Conservation (phyloP, 1,140 invertebrate species). For the Drosophila nigrodunni region DNA sequence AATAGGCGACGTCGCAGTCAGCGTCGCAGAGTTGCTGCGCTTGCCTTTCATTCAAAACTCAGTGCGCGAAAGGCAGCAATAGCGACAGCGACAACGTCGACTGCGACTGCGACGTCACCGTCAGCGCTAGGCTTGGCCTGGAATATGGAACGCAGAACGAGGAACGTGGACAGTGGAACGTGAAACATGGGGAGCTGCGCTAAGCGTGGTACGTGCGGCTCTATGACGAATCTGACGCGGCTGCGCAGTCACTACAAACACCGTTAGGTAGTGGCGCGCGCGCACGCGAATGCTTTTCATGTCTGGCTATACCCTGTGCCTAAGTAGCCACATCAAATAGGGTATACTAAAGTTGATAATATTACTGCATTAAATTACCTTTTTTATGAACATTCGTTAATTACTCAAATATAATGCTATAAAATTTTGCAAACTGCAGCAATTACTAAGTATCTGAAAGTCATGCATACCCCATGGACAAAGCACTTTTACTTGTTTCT, state of each 20-base stretch:
- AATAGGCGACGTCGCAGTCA: slow-evolving; percentile 51
- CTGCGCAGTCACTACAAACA: slow-evolving; percentile 63
- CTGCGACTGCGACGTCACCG: no score
- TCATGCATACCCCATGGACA: neutral
- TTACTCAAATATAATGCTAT: no score
- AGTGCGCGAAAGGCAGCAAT: slow-evolving; percentile 24
- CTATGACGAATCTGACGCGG: slow-evolving; percentile 67
- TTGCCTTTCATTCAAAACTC: slow-evolving; percentile 76
- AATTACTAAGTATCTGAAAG: neutral
- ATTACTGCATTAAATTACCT: no score
- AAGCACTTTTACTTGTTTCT: slow-evolving; percentile 26
- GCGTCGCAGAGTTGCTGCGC: slow-evolving; percentile 24
- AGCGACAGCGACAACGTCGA: neutral
- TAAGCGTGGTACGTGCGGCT: slow-evolving; percentile 46
- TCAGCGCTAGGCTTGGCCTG: slow-evolving; percentile 29
- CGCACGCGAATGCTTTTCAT: slow-evolving; percentile 75
- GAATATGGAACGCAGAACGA: slow-evolving; percentile 25
- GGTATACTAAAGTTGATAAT: neutral
- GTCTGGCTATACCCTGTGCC: slow-evolving; percentile 54
- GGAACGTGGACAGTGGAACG: slow-evolving; percentile 32
- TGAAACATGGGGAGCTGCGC: slow-evolving; percentile 1
- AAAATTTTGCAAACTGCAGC: no score
- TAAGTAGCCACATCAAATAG: neutral
- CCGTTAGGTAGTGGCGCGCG: slow-evolving; percentile 68
- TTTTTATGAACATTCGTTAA: no score